Conservation (phyloP, 2,888 invertebrate species). For the Chloromyia formosa region DNA sequence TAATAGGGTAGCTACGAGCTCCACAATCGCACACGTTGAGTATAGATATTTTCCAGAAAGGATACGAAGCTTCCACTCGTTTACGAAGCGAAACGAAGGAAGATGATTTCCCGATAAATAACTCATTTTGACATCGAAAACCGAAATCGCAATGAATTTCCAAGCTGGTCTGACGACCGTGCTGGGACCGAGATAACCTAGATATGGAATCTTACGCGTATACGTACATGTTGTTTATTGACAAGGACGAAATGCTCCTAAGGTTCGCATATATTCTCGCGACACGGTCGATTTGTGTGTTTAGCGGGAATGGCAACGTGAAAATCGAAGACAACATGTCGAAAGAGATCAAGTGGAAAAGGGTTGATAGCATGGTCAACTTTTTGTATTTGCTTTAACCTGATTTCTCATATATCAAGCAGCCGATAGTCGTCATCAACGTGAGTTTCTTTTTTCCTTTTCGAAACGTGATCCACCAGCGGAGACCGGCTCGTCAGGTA, state of each 20-base stretch:
- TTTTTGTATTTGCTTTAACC: slow-evolving; percentile 24
- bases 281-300: slow-evolving; percentile 3
- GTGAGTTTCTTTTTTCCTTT: slow-evolving; percentile 8
- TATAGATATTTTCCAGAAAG: background rate
- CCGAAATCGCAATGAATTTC: slow-evolving; percentile 38
- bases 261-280: background rate
- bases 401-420: slow-evolving; percentile 15
- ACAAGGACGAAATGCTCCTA: background rate
- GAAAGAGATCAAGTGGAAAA: slow-evolving; percentile 16
- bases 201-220: background rate
- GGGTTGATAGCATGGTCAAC: slow-evolving; percentile 15
- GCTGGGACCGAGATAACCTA: background rate
- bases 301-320: background rate
- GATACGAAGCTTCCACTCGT: background rate
- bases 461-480: too few relatives aligned
- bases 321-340: slow-evolving; percentile 1
- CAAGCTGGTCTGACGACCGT: background rate
- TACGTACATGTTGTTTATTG: background rate
- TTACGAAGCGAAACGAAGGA: background rate
- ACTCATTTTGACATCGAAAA: slow-evolving; percentile 42
- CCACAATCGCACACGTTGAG: background rate
- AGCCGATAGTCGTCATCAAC: background rate
- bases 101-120: slow-evolving; percentile 39
- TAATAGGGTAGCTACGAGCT: too few relatives aligned
- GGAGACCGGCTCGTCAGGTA: background rate